Evolutionary conservation across 2,888 invertebrate species (phyloP).

Genomic region (Eremobia ochroleuca): DNA sequence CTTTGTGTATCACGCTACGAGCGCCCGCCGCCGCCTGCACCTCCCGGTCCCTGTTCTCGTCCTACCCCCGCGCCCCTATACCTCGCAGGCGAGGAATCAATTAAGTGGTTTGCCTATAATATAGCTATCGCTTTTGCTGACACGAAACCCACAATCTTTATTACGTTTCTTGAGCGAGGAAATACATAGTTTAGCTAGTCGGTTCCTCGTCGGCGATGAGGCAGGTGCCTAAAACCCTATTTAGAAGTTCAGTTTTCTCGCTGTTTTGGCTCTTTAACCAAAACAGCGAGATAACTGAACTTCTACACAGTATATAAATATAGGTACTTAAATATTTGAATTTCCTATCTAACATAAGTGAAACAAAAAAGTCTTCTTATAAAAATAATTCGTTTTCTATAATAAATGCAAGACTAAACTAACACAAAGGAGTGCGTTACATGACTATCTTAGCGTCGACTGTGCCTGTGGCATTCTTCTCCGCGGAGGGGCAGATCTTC

Average conservation of each 20-base stretch:
- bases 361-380: slow-evolving; percentile 41
- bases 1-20: no score
- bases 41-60: no score
- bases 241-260: no score
- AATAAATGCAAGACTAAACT: slow-evolving; percentile 53
- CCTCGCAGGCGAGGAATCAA: no score
- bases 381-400: slow-evolving; percentile 42
- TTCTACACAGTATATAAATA: neutral
- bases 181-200: neutral
- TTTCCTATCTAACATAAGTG: neutral
- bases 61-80: no score
- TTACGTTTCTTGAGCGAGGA: neutral
- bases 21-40: no score
- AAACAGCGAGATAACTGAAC: neutral
- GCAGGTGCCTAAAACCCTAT: neutral
- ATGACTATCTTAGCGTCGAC: slow-evolving; percentile 62
- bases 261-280: no score
- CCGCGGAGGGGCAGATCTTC: slow-evolving; percentile 77
- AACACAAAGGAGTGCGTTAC: slow-evolving; percentile 47
- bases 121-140: neutral
- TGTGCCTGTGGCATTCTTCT: slow-evolving; percentile 69
- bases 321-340: neutral
- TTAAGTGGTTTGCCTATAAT: no score
- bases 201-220: neutral
- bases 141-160: neutral